phyloP scores from a whole-genome alignment of 2,113 vertebrate genomes.

The Peromyscus leucopus region DNA sequence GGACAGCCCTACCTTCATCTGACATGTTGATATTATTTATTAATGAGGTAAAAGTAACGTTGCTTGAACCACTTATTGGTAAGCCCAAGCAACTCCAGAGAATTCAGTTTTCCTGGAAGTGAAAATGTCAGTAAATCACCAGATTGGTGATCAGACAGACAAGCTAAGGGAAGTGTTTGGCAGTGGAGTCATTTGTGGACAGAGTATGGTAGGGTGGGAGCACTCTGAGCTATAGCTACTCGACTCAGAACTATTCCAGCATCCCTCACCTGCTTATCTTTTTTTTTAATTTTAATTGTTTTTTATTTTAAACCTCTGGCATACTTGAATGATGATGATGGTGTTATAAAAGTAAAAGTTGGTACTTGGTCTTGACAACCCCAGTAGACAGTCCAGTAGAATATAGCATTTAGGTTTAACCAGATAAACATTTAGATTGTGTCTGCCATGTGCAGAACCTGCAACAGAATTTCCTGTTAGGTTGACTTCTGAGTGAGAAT shows the following conservation, averaged over 20 bases:
- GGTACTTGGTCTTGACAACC: slow-evolving; percentile 3
- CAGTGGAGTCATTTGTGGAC: neutral
- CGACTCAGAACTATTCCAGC: slow-evolving; percentile 13
- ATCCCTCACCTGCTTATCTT: neutral
- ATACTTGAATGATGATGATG: slow-evolving; percentile 66
- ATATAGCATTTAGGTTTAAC: slow-evolving; percentile 9
- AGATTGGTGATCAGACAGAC: slow-evolving; percentile 2
- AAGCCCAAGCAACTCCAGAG: slow-evolving; percentile 27
- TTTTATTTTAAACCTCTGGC: slow-evolving; percentile 28
- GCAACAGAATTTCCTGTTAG: slow-evolving; percentile 44
- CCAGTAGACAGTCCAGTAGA: neutral
- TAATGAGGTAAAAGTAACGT: slow-evolving; percentile 33
- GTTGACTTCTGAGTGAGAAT: slow-evolving; percentile 32
- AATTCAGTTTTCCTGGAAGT: slow-evolving; percentile 7
- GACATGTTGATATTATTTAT: neutral
- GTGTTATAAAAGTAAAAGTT: slow-evolving; percentile 68
- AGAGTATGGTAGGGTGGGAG: neutral
- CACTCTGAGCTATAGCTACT: neutral
- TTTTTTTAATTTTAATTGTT: slow-evolving; percentile 11
- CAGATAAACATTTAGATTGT: slow-evolving; percentile 2
- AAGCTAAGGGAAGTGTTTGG: neutral
- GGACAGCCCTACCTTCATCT: neutral
- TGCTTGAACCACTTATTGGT: slow-evolving; percentile 7
- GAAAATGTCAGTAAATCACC: slow-evolving; percentile 28
- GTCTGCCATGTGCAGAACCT: neutral